Conservation (phyloP, 2,797 vertebrate species). For the Hippocampus kuda region DNA sequence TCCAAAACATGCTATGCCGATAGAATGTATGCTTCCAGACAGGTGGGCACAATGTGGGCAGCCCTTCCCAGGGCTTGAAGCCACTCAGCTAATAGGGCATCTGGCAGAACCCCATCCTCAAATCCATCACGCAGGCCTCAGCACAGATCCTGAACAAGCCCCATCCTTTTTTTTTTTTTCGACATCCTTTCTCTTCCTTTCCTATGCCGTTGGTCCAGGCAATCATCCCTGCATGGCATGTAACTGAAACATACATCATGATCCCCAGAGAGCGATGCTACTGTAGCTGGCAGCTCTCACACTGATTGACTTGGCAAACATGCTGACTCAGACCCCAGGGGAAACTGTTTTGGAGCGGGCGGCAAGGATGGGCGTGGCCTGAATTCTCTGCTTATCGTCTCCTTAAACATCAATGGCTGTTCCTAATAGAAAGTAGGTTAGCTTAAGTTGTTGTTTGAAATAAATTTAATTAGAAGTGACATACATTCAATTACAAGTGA, state of each 20-base stretch:
- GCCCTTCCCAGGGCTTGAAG: slow-evolving; percentile 34
- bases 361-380: slow-evolving; percentile 27
- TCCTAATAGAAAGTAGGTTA: no score
- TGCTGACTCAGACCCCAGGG: slow-evolving; percentile 52
- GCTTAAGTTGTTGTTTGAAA: no score
- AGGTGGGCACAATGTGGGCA: slow-evolving; percentile 45
- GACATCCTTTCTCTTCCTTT: slow-evolving; percentile 24
- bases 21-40: slow-evolving; percentile 24
- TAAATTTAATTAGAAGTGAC: no score
- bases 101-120: slow-evolving; percentile 59
- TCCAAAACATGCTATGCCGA: slow-evolving; percentile 22
- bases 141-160: slow-evolving; percentile 46
- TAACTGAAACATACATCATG: slow-evolving; percentile 59
- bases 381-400: not conserved
- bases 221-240: slow-evolving; percentile 43
- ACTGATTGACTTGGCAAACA: slow-evolving; percentile 70
- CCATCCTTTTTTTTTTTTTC: slow-evolving; percentile 17
- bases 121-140: slow-evolving; percentile 64
- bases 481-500: no score
- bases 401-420: not conserved
- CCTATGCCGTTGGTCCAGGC: slow-evolving; percentile 28
- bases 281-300: slow-evolving; percentile 66
- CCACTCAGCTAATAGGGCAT: slow-evolving; percentile 70
- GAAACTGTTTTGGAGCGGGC: slow-evolving; percentile 46
- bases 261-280: slow-evolving; percentile 37